Base-by-base conservation (phyloP, 2,797 vertebrate species). In the Ataeniobius toweri region DNA sequence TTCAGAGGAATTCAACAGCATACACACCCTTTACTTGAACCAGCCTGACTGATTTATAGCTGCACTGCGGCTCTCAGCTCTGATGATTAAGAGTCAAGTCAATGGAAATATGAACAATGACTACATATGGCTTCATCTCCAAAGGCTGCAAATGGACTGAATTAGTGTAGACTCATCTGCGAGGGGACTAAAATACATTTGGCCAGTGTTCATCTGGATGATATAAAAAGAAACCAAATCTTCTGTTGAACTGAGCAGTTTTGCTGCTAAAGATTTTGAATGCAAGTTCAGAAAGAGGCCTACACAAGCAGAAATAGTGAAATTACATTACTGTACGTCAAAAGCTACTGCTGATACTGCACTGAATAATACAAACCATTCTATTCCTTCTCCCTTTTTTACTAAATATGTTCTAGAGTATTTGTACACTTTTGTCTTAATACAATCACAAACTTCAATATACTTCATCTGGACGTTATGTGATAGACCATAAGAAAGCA, bases 11-110 rank as follows among this genome's bases (percentile, higher is more conserved):
- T 82, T 68, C 83, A 86, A 79, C 71, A 85, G 80, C 85, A 86
- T 80, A 69, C 68, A 65, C 81, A 71, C 9, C 65, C 83, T 82
- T 76, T 69, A 75, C 80, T 72, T 59, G 46, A 80, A 83, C 76
- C 78, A 68, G 80, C 58, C 71, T 18, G 76, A 70, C 77, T 76
- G 86, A 90, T 90, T 89, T 89, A 88, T 82, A 71, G 84, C 76
- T 0, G 61, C 63, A 26, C 9, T 0, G 55, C 74, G 68, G 18
- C 51, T 79, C 83, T 88, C 79, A 69, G 81, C 80, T 71, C 80
- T 24, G 65, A 81, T 71, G 82, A 89, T 89, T 79, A 83, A 86
- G 86, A 92, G 84, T 86, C 75, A 85, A 90, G 82, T 86, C 84
- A 31, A 72, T 77, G 71, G 83, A 90, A 88, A 90, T 88, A 85